Base-by-base conservation (phyloP, 2,888 invertebrate genomes). In the Julus scandinavius region DNA sequence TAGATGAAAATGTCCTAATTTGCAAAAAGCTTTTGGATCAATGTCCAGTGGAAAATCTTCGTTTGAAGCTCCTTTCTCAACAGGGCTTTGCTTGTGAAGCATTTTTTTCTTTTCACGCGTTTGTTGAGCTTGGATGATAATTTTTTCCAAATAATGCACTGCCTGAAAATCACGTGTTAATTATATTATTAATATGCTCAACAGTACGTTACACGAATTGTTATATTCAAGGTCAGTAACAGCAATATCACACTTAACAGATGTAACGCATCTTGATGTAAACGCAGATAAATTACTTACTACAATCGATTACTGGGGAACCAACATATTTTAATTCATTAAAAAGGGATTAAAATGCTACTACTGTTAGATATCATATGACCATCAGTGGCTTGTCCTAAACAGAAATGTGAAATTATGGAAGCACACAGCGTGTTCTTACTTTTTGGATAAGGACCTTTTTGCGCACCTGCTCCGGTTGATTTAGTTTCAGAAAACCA, bases 1-100 rank as follows among this genome's bases (percentile, higher is more conserved):
- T 54, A 99, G 94, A 93, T 98, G 97, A 91, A 99, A 96, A 93
- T 99, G 99, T 2, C 99, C 99, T 88, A 99, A 93, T 93, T 98
- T 97, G 92, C 98, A 97, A 93, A 96, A 98, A 2, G 98, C 97
- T 92, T 96, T 96, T 0, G 97, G 96, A 93, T 97, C 96, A 90
- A 97, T 96, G 91, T 95, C 50, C 15, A 86, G 86, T 29, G 87
- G 41, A n/a, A 87, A 45, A 63, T 88, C 89, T 20, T 87, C 87
- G 17, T 54, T 87, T 13, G 58, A 72, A 17, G 88, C 83, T 17
- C 63, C 88, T 38, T 86, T 50, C 7, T 88, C 80, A 13, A 45
- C 85, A 20, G 72, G 87, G 17, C 87, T 88, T 87, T 29, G 87
- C 17, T 50, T 87, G 40, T 84, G 89, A 80, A 88, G 87, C 29